Base-by-base conservation (phyloP, 2,888 invertebrate species). In the Plagiodera versicolora region DNA sequence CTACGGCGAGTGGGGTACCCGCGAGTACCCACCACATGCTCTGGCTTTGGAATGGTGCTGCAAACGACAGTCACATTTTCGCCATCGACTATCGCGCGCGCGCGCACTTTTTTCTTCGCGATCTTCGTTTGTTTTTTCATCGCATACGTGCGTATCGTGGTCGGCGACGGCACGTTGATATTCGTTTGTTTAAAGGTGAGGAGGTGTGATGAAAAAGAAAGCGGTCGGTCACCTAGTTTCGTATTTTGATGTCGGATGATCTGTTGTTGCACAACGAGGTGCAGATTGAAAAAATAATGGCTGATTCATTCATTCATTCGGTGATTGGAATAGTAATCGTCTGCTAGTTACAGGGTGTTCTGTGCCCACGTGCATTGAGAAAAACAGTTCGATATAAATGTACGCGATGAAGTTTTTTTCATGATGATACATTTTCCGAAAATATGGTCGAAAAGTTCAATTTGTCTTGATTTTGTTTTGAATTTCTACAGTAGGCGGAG, bases 31-130 rank as follows among this genome's bases (percentile, higher is more conserved):
- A 39, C 56, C 52, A 35, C 48, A 56, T 52, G 39, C 46, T 60
- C 39, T n/a, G n/a, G 47, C 50, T 44, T 46, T 47, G 56, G 19
- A 53, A 60, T 56, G 56, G 32, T 19, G 18, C 60, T 48, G 52
- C 60, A 60, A 56, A 30, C 60, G 56, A 60, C 60, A 60, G 60
- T 60, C 60, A 56, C 60, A 56, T 53, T 60, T 60, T 60, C 53
- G 52, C 56, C 47, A 56, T 52, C 56, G 56, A 47, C 47, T 51
- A 60, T 48, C 51, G 30, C 58, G 39, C 52, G 47, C 28, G 30
- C 51, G 52, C 47, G 56, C 28, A 35, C 24, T 47, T 10, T 39
- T 39, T 39, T 39, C 14, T 39, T 6, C 14, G 3, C 14, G 14
- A 39, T 39, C 39, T 2, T 6, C 3, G 11, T 2, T 11, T 10